Percentiles rank a stretch among this genome's conserved stretches.
Conservation (phyloP, 37 sponge, comb jelly and placozoan genomes). For the Diacarnus erythraeanus region DNA sequence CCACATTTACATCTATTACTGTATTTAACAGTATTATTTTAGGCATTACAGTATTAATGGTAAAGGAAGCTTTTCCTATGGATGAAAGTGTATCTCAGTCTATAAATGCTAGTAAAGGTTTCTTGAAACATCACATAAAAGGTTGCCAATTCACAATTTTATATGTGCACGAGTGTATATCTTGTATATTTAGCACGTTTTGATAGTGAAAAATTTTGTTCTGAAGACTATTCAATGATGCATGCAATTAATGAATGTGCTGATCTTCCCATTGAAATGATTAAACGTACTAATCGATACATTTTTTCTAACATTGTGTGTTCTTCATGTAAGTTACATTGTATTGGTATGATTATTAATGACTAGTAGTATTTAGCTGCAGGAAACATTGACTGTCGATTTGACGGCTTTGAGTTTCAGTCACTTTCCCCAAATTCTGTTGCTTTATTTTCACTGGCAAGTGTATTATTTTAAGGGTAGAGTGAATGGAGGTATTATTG, state of each 20-base stretch:
- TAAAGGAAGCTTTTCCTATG: not conserved
- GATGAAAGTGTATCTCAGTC: not conserved
- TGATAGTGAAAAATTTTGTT: not conserved
- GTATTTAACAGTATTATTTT: not conserved
- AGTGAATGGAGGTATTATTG: too few relatives aligned
- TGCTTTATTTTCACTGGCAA: not conserved
- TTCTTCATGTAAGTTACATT: too few relatives aligned
- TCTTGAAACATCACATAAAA: not conserved
- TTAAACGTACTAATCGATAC: not conserved
- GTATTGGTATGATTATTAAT: too few relatives aligned
- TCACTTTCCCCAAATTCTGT: not conserved
- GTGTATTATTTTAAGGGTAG: too few relatives aligned
- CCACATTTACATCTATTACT: not conserved
- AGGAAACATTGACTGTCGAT: not conserved
- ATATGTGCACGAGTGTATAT: not conserved
- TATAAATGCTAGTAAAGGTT: not conserved
- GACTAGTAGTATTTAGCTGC: not conserved
- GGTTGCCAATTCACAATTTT: too few relatives aligned
- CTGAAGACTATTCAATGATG: not conserved
- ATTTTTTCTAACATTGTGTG: not conserved
- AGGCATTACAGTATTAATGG: not conserved
- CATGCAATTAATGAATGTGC: not conserved
- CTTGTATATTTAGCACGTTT: not conserved
- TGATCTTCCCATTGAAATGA: not conserved
- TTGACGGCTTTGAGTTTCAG: not conserved